phyloP scores from a whole-genome alignment of 2,797 vertebrate genomes.

The Vireo griseus region DNA sequence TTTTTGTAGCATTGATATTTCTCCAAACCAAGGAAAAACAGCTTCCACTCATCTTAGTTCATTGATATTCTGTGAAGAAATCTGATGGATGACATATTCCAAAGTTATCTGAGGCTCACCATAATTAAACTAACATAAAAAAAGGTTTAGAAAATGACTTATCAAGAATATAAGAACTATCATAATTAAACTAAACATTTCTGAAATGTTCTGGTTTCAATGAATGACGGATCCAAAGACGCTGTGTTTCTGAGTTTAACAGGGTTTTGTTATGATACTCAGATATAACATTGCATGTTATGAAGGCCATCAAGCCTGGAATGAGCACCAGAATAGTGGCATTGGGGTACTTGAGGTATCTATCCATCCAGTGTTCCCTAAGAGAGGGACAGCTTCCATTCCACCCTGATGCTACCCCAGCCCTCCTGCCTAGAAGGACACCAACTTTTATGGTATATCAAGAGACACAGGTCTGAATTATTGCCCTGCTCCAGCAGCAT shows the following conservation, averaged over 20 bases:
- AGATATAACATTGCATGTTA: background rate
- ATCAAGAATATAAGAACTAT: background rate
- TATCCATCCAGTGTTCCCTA: background rate
- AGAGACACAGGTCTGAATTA: background rate
- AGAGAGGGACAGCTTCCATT: background rate
- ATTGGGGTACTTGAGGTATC: no score
- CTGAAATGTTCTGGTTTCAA: background rate
- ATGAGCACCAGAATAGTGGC: background rate
- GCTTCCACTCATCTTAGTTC: background rate
- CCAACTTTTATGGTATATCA: background rate
- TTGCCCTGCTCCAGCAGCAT: background rate
- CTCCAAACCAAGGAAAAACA: background rate
- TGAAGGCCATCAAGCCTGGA: background rate
- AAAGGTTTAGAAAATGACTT: background rate
- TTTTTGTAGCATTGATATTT: background rate
- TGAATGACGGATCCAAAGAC: background rate
- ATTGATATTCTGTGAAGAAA: background rate
- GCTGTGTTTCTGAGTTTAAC: background rate
- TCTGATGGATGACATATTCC: background rate
- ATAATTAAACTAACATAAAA: background rate
- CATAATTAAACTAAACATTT: background rate
- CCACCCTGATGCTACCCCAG: background rate
- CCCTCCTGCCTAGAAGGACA: background rate
- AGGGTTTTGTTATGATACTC: background rate
- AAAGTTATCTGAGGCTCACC: background rate